These are phyloP conservation scores for Macroteleia sp. DNA, from an alignment of 2,888 invertebrate genomes.

Conservation along the genomic window DNA sequence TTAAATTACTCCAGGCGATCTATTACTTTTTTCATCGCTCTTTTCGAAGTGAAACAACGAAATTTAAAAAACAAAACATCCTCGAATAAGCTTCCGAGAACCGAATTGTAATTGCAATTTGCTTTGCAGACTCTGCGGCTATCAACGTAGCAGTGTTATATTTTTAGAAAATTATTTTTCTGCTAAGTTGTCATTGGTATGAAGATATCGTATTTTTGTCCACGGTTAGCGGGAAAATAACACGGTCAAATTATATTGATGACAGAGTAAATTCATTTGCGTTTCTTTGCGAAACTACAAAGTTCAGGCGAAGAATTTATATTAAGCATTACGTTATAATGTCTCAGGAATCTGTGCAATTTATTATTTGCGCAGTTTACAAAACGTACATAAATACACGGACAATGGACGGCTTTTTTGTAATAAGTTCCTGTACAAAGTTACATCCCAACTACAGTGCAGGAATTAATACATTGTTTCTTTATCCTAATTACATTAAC, in stretches of 20 bases:
- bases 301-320: constrained; percentile 11
- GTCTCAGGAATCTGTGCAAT: no score
- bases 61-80: no score
- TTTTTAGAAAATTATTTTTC: constrained; percentile 6
- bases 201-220: constrained; percentile 19
- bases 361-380: no score
- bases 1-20: constrained; percentile 12
- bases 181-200: constrained; percentile 12
- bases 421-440: constrained; percentile 26
- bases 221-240: constrained; percentile 37
- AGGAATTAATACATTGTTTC: constrained; percentile 53
- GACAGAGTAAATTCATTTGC: constrained; percentile 23
- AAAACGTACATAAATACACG: no score
- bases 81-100: no score
- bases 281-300: neutral
- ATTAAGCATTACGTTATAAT: no score
- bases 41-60: no score
- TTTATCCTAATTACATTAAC: constrained; percentile 44
- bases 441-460: constrained; percentile 3
- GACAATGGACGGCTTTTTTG: constrained; percentile 34
- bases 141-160: no score
- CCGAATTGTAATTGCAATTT: no score
- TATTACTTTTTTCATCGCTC: neutral
- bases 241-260: constrained; percentile 32
- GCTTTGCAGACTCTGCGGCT: neutral